Evolutionary conservation across 2,113 vertebrate species (phyloP).

Genomic region (Jacana jacana): DNA sequence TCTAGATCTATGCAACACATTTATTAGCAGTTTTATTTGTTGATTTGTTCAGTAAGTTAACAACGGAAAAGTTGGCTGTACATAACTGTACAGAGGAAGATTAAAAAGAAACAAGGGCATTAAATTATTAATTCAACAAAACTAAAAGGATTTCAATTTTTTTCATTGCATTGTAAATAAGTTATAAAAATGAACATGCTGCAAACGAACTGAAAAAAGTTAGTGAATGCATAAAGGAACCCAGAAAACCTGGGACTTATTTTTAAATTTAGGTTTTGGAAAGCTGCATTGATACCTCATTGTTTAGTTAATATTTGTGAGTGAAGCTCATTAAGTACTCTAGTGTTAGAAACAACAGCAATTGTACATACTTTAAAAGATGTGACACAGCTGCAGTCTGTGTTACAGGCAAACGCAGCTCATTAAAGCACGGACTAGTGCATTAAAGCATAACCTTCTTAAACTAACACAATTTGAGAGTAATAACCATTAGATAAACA

Average conservation of each 20-base stretch:
- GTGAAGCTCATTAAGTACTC: fast-evolving
- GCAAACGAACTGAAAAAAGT: background rate
- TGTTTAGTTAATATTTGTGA: background rate
- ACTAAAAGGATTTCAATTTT: background rate
- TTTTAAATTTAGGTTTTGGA: background rate
- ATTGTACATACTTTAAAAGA: background rate
- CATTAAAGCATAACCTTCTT: background rate
- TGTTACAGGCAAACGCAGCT: fast-evolving
- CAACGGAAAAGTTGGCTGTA: background rate
- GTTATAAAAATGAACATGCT: background rate
- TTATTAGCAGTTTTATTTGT: background rate
- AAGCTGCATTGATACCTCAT: background rate
- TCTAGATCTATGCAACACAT: background rate
- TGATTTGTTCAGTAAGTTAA: constrained; percentile 5
- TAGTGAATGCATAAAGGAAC: fast-evolving
- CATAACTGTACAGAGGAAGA: background rate
- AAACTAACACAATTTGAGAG: background rate
- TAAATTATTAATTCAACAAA: constrained; percentile 32
- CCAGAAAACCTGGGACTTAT: background rate
- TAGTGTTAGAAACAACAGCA: background rate
- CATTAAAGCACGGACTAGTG: background rate
- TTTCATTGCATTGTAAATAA: background rate
- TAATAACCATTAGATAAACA: background rate
- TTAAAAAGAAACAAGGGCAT: background rate
- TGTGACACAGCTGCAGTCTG: background rate